Evolutionary conservation across 2,888 invertebrate genomes (phyloP).

Genomic region (Andrena haemorrhoa): DNA sequence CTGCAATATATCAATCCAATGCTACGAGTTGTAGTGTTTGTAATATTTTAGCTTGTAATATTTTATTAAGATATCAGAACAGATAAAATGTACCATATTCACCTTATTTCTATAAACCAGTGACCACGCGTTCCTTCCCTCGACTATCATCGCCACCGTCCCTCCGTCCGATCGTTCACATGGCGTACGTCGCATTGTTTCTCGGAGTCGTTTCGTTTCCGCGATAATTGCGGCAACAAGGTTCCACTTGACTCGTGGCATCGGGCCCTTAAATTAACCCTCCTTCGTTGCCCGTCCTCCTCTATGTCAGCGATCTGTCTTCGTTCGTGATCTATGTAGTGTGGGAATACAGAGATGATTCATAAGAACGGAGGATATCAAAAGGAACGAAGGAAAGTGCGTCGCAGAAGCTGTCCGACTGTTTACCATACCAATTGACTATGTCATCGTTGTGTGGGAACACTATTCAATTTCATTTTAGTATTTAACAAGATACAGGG

Average conservation of each 20-base stretch:
- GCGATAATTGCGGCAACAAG: slow-evolving; percentile 76
- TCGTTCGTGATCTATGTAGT: slow-evolving; percentile 29
- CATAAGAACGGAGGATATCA: slow-evolving; percentile 20
- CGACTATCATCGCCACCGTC: slow-evolving; percentile 17
- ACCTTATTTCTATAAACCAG: slow-evolving; percentile 56
- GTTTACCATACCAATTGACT: slow-evolving; percentile 18
- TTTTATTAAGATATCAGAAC: not conserved
- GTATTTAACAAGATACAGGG: not conserved
- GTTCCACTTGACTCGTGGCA: slow-evolving; percentile 75
- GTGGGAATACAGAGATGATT: slow-evolving; percentile 61
- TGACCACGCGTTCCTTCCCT: slow-evolving; percentile 24
- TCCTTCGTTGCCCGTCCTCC: slow-evolving; percentile 22
- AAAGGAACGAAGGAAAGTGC: slow-evolving; percentile 14
- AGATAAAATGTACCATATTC: not conserved
- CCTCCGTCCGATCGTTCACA: slow-evolving; percentile 38
- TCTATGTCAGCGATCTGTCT: slow-evolving; percentile 18
- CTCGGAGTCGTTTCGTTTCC: slow-evolving; percentile 65
- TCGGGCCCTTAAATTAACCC: slow-evolving; percentile 60
- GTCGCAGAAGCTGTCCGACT: slow-evolving; percentile 1
- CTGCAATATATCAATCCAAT: too few relatives aligned
- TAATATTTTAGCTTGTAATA: not conserved
- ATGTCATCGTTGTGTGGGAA: not conserved
- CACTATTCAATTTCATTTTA: not conserved
- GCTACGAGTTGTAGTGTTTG: too few relatives aligned
- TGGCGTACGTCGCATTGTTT: slow-evolving; percentile 51